phyloP scores from a whole-genome alignment of 2,888 invertebrate species.

The Andrena dorsata region DNA sequence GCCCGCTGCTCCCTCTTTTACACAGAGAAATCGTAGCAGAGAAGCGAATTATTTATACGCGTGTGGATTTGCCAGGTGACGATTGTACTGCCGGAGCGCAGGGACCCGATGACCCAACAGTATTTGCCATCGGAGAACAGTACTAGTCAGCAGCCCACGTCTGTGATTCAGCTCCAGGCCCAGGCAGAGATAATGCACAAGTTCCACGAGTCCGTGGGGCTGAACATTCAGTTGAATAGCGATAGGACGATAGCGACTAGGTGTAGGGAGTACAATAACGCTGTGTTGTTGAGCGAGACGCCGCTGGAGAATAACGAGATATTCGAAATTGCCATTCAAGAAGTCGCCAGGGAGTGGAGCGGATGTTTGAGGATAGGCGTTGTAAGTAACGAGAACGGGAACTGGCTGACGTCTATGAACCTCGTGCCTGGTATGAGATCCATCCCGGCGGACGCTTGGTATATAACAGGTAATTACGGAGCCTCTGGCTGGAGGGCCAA shows the following conservation, averaged over 20 bases:
- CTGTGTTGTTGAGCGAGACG: slow-evolving; percentile 90
- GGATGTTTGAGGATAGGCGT: slow-evolving; percentile 93
- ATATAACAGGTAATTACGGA: slow-evolving; percentile 86
- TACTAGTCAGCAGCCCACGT: slow-evolving; percentile 87
- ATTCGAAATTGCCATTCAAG: slow-evolving; percentile 91
- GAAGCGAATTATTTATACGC: not conserved
- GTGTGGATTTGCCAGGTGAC: slow-evolving; percentile 77
- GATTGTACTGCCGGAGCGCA: slow-evolving; percentile 82
- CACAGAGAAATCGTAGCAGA: not conserved
- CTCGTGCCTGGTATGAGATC: slow-evolving; percentile 88
- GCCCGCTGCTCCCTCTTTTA: not conserved
- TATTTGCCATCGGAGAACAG: slow-evolving; percentile 86
- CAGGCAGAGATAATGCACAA: slow-evolving; percentile 84
- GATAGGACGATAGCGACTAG: slow-evolving; percentile 89
- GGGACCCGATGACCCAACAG: slow-evolving; percentile 82
- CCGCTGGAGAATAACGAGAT: slow-evolving; percentile 91
- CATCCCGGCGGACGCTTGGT: slow-evolving; percentile 90
- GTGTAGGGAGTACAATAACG: slow-evolving; percentile 87
- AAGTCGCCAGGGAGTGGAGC: slow-evolving; percentile 88
- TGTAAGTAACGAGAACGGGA: slow-evolving; percentile 88
- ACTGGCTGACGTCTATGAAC: slow-evolving; percentile 85
- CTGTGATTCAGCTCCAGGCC: slow-evolving; percentile 86
- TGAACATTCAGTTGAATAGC: slow-evolving; percentile 89
- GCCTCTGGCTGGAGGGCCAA: not conserved
- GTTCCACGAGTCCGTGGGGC: slow-evolving; percentile 88